phyloP scores from a whole-genome alignment of 2,888 invertebrate genomes.

The Cinara cedri region DNA sequence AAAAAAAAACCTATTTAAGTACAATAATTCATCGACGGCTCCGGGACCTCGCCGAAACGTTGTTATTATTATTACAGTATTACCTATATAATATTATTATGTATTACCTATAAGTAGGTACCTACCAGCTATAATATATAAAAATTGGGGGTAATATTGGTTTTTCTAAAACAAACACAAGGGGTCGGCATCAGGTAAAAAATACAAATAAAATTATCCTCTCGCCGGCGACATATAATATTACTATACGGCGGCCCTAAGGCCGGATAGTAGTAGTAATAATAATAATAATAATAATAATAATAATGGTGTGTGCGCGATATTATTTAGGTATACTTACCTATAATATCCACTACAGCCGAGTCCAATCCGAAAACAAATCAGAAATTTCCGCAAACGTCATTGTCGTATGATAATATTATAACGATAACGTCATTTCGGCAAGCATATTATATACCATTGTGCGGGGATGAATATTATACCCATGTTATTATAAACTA shows the following conservation, averaged over 20 bases:
- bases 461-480: too few species aligned
- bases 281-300: neutral
- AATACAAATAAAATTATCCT: constrained; percentile 23
- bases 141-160: constrained; percentile 35
- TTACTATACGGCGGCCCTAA: constrained; percentile 4
- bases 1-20: constrained; percentile 47
- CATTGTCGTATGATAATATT: neutral
- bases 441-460: too few species aligned
- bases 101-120: too few species aligned
- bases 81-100: constrained; percentile 49
- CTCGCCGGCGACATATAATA: constrained; percentile 38
- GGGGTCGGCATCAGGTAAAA: constrained; percentile 27
- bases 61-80: constrained; percentile 25
- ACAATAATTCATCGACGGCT: constrained; percentile 50
- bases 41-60: neutral
- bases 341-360: neutral
- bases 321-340: too few species aligned
- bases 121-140: too few species aligned
- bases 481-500: too few species aligned
- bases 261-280: constrained; percentile 16
- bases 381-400: neutral
- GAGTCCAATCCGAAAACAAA: constrained; percentile 35
- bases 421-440: neutral
- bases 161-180: constrained; percentile 52
- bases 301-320: constrained; percentile 29